Evolutionary conservation across 2,113 vertebrate species (phyloP).

Genomic region (Grammomys surdaster): DNA sequence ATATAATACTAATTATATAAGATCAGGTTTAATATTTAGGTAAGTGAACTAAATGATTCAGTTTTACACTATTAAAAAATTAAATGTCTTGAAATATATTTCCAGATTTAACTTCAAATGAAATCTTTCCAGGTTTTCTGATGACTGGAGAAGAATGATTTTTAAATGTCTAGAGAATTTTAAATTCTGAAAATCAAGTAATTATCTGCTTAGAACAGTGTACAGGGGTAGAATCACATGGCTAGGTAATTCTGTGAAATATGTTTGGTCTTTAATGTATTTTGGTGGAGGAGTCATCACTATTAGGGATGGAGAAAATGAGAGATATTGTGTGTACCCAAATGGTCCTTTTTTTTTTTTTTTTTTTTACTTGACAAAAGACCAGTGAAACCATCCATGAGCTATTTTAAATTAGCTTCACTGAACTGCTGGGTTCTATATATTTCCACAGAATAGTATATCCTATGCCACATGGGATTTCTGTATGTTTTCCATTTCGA

Average conservation of each 20-base stretch:
- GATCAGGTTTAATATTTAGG: neutral
- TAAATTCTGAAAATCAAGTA: neutral
- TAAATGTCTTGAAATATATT: neutral
- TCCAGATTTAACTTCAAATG: neutral
- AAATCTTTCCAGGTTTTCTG: neutral
- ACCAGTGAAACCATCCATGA: neutral
- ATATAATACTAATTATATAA: neutral
- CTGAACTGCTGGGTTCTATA: neutral
- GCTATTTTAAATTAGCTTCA: neutral
- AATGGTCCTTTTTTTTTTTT: neutral
- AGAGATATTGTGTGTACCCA: too few relatives aligned
- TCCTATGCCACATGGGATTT: neutral
- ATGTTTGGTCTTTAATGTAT: neutral
- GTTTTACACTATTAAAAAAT: neutral
- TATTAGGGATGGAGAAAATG: neutral
- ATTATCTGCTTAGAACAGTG: neutral
- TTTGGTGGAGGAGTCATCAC: neutral
- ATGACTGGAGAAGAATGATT: neutral
- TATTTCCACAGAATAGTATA: neutral
- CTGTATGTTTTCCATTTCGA: neutral
- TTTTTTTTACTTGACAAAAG: neutral
- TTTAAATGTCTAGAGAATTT: neutral
- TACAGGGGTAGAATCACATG: neutral
- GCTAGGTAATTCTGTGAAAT: neutral
- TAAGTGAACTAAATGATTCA: neutral